phyloP scores from a whole-genome alignment of 2,888 invertebrate genomes.

The Eupithecia abbreviata region DNA sequence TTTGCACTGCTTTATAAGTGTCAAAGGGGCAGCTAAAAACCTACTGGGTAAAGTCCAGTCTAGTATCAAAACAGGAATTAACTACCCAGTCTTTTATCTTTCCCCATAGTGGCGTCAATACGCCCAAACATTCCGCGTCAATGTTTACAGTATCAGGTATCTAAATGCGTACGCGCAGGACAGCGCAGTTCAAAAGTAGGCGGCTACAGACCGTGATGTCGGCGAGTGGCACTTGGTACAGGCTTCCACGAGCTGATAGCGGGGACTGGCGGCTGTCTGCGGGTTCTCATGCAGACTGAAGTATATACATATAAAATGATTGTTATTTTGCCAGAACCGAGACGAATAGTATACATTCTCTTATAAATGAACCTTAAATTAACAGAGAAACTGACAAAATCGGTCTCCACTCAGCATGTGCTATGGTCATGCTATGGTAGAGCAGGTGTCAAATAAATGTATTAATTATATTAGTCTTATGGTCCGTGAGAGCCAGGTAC shows the following conservation, averaged over 20 bases:
- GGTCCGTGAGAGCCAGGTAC: too few relatives aligned
- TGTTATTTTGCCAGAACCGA: too few relatives aligned
- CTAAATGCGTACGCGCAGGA: not conserved
- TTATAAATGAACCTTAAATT: too few relatives aligned
- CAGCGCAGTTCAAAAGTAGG: constrained; percentile 2
- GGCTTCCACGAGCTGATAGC: constrained; percentile 4
- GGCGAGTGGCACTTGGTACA: constrained; percentile 2
- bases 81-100: not conserved
- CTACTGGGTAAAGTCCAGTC: not conserved
- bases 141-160: not conserved
- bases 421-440: too few relatives aligned
- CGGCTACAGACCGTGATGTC: not conserved
- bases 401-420: too few relatives aligned
- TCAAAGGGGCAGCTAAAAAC: not conserved
- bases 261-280: not conserved
- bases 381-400: too few relatives aligned
- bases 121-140: not conserved
- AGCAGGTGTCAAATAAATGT: too few relatives aligned
- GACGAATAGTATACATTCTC: too few relatives aligned
- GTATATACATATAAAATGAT: not conserved
- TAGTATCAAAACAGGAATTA: constrained; percentile 1
- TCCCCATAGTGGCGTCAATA: not conserved
- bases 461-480: too few relatives aligned
- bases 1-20: too few relatives aligned
- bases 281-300: not conserved